Percentiles rank a stretch among this genome's conserved stretches.
Evolutionary conservation across 2,888 invertebrate genomes (phyloP).

Genomic region (Drosophila koepferae): DNA sequence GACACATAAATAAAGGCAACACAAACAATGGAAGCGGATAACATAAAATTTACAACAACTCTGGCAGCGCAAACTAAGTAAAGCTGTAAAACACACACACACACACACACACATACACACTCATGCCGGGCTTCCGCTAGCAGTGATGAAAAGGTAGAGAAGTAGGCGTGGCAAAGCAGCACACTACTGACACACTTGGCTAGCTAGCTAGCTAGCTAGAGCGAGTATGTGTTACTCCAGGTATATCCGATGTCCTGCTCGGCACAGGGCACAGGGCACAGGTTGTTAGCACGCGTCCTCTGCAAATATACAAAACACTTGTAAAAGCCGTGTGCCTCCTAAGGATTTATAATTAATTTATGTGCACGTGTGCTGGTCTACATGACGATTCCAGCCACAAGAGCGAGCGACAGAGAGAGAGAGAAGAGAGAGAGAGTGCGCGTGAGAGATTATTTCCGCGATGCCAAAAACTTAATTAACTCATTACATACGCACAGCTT

Average conservation of each 20-base stretch:
- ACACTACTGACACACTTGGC: constrained; percentile 69
- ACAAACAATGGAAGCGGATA: constrained; percentile 79
- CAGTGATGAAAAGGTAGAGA: constrained; percentile 65
- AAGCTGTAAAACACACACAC: constrained; percentile 52
- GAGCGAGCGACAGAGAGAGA: not conserved
- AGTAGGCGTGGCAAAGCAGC: constrained; percentile 61
- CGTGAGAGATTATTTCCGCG: constrained; percentile 35
- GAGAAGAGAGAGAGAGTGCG: constrained; percentile 5
- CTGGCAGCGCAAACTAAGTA: constrained; percentile 42
- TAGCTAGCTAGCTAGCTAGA: not conserved
- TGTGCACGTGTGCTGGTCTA: constrained; percentile 61
- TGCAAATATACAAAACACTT: constrained; percentile 77
- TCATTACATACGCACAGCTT: constrained; percentile 81
- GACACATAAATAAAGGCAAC: constrained; percentile 71
- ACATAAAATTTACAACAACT: constrained; percentile 78
- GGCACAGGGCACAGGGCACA: not conserved
- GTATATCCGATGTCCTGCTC: constrained; percentile 16
- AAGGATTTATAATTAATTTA: constrained; percentile 82
- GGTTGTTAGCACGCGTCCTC: constrained; percentile 59
- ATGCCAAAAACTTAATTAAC: constrained; percentile 83
- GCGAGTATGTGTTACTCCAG: not conserved
- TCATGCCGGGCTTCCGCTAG: constrained; percentile 49
- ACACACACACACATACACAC: constrained; percentile 4
- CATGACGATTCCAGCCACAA: not conserved
- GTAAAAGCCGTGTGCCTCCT: constrained; percentile 57